Base-by-base conservation (phyloP, 2,797 vertebrate genomes). In the Poeciliopsis paucimaculata region DNA sequence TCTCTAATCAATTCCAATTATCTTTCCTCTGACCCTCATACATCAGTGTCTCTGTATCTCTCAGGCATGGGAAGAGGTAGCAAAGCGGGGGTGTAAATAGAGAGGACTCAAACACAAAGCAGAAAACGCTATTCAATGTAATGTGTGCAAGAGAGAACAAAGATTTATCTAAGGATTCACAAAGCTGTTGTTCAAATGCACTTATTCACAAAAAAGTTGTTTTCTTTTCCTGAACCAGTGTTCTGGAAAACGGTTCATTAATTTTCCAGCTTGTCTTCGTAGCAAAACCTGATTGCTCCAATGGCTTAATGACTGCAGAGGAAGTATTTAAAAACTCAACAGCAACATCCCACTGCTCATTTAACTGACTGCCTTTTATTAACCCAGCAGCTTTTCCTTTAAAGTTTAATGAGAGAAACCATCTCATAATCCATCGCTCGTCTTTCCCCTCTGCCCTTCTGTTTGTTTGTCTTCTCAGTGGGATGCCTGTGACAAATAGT, bases 1-100 rank as follows among this genome's bases (percentile, higher is more conserved):
- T 90, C 87, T 92, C 87, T 81, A 91, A 93, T 94, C 92, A 94
- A 85, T 93, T 93, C 86, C 86, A 93, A 92, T 95, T 93, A 93
- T 92, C 88, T 94, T 85, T 80, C 47, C 84, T 76, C 81, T 77
- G 87, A 55, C 60, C 73, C 88, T 87, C 87, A 90, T 92, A 83
- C 86, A 91, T 93, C 90, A 91, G 77, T 86, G 89, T 92, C 87
- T 82, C 75, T 66, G 78, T 91, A 88, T 91, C 87, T 89, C 75
- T 57, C 82, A 75, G 84, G 76, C 68, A 62, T 26, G 62, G 73
- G 51, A 82, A 85, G 77, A 83, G 77, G 87, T 76, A 60, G 80
- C 73, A 64, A n/a, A 80, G 74, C 7, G 5, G 79, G 75, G 68
- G 47, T n/a, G 77, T 26, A 79, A 79, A 87, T 78, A 76, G 84